Evolutionary conservation across 1,140 invertebrate genomes (phyloP), one percentile per base, ranked within the genome.

Genomic region (Lethrus apterus): DNA sequence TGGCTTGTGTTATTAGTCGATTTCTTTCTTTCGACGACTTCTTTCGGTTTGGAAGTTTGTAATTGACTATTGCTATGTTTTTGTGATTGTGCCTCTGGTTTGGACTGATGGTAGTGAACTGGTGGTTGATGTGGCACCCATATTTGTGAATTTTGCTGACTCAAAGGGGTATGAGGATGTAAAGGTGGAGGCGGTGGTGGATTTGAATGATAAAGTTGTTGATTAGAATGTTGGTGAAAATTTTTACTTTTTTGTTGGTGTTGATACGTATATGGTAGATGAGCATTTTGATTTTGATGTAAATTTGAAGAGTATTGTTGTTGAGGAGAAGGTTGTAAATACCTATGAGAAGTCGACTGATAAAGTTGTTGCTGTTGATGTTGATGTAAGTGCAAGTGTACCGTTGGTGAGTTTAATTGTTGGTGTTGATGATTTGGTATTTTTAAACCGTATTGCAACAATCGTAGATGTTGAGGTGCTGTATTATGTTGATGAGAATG

Each of bases 1-100:
- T 74, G 73, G 43, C 76, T 76, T 4, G 72, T 74, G 5, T 75
- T 78, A 15, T 68, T 63, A 54, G 77, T 81, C 52, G 24, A 43
- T 29, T 52, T 52, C 35, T 60, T 60, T 42, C 50, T 46, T 17
- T 58, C 54, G 2, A 52, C 11, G 9, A 33, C 24, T 50, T 62
- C 49, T 46, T 56, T 52, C 38, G 24, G 36, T 20, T 56, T 54
- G 18, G 7, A 10, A 30, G 10, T 36, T 51, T 35, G 46, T 40
- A 38, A 19, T 44, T 18, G 42, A 26, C 57, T n/a, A 29, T 17
- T 43, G 8, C 21, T 34, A 8, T 32, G 30, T 2, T 38, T 46
- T 17, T 42, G 40, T 18, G 19, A 20, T 33, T 42, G 24, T 1
- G 38, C 19, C 42, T 52, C 44, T 11, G 43, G n/a, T 44, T 68